These are phyloP conservation scores for Epinotia bilunana DNA, from an alignment of 2,888 invertebrate genomes.

Conservation along the genomic window DNA sequence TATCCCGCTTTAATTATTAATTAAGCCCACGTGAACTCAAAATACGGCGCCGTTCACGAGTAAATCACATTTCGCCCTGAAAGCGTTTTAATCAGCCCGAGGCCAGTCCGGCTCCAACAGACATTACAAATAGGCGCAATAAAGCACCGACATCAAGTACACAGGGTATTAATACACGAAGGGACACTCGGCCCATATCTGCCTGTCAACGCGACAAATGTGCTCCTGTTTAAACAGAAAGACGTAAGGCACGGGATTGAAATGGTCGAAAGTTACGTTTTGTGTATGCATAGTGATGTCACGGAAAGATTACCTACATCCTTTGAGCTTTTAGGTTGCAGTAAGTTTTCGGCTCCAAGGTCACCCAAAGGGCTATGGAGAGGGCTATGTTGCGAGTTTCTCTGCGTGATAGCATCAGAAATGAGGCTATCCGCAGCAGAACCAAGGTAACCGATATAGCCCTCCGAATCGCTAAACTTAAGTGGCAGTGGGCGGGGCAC, in stretches of 20 bases:
- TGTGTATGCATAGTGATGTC: neutral
- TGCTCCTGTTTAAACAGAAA: neutral
- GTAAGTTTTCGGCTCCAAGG: too few species aligned
- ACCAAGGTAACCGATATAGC: too few species aligned
- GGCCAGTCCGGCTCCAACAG: conserved; percentile 6
- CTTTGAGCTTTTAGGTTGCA: neutral
- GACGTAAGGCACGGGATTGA: neutral
- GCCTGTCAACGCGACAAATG: conserved; percentile 16
- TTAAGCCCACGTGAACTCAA: neutral
- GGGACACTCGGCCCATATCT: conserved; percentile 16
- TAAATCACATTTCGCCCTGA: conserved; percentile 19
- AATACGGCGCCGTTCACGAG: conserved; percentile 7
- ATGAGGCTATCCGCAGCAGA: too few species aligned
- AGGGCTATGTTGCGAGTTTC: too few species aligned
- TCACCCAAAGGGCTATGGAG: too few species aligned
- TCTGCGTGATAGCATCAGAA: too few species aligned
- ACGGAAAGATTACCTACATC: neutral
- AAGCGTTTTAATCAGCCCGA: conserved; percentile 19
- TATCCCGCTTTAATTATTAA: neutral
- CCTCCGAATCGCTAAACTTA: too few species aligned
- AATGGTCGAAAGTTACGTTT: neutral
- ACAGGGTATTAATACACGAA: conserved; percentile 15
- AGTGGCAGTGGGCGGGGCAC: too few species aligned
- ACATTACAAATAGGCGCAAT: conserved; percentile 16
- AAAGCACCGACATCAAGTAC: conserved; percentile 15